Percentiles rank a stretch among this genome's conserved stretches.
Evolutionary conservation across 2,113 vertebrate species (phyloP).

Genomic region (Kryptolebias marmoratus): DNA sequence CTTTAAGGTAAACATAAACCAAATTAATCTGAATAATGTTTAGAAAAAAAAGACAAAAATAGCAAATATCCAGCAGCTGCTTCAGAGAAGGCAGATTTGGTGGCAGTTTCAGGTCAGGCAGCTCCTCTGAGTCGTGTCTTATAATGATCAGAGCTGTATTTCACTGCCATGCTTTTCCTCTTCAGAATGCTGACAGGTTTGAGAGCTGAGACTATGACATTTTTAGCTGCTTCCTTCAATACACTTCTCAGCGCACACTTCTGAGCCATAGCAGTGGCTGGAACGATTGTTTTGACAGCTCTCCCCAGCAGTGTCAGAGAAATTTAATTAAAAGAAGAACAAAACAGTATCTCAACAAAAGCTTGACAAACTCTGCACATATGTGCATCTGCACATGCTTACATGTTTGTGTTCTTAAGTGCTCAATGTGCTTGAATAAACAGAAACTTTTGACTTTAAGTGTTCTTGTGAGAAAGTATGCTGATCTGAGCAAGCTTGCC

Average conservation of each 20-base stretch:
- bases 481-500: conserved; percentile 43
- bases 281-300: conserved; percentile 80
- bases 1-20: conserved; percentile 1
- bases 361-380: conserved; percentile 38
- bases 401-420: conserved; percentile 7
- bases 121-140: conserved; percentile 41
- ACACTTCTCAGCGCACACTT: conserved; percentile 59
- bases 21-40: conserved; percentile 12
- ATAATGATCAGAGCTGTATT: conserved; percentile 52
- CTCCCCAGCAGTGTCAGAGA: conserved; percentile 64
- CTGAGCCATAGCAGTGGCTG: conserved; percentile 66
- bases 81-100: conserved; percentile 25
- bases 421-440: conserved; percentile 1
- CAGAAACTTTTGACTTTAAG: conserved; percentile 8
- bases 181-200: conserved; percentile 56
- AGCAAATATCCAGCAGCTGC: conserved; percentile 10
- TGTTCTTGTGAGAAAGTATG: conserved; percentile 62
- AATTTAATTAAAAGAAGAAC: conserved; percentile 57
- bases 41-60: conserved; percentile 15
- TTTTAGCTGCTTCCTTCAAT: conserved; percentile 69
- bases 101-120: conserved; percentile 76
- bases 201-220: conserved; percentile 50
- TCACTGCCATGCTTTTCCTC: conserved; percentile 34
- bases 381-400: not conserved
- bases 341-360: conserved; percentile 44